Conservation (phyloP, 2,888 invertebrate species). For the Sabatieria punctata region DNA sequence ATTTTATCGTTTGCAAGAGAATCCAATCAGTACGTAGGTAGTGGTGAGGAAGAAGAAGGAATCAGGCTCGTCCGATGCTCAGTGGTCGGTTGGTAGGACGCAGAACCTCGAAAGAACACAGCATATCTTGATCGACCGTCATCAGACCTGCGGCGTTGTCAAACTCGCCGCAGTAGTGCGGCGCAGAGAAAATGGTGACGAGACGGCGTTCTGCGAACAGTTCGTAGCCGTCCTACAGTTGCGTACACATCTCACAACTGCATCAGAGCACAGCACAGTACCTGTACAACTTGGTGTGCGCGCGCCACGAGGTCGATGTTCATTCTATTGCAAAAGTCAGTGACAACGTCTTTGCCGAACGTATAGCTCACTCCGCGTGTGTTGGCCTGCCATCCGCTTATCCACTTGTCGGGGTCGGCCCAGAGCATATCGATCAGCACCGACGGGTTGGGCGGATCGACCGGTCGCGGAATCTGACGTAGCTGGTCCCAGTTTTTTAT, state of each 20-base stretch:
- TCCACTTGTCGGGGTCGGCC: constrained; percentile 36
- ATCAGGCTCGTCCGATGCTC: too few species aligned
- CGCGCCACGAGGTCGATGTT: too few species aligned
- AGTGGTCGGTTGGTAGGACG: too few species aligned
- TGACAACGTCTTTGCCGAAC: constrained; percentile 42
- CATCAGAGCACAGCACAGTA: too few species aligned
- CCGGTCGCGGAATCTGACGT: constrained; percentile 25
- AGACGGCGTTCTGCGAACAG: constrained; percentile 31
- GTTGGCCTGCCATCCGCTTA: constrained; percentile 39
- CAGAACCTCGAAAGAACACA: constrained; percentile 25
- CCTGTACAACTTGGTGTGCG: too few species aligned
- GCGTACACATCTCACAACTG: too few species aligned
- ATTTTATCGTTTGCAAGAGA: too few species aligned
- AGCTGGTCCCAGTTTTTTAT: constrained; percentile 18
- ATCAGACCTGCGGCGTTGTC: too few species aligned
- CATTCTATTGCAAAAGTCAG: constrained; percentile 37
- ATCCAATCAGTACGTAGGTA: too few species aligned
- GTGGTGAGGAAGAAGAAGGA: too few species aligned
- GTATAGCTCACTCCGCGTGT: constrained; percentile 42
- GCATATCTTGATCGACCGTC: constrained; percentile 27
- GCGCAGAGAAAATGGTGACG: too few species aligned
- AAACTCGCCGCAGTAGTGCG: constrained; percentile 44
- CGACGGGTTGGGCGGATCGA: too few species aligned
- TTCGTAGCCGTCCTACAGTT: constrained; percentile 25
- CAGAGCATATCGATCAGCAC: constrained; percentile 35